phyloP scores from a whole-genome alignment of 2,888 invertebrate genomes.

The Microplitis manilae region DNA sequence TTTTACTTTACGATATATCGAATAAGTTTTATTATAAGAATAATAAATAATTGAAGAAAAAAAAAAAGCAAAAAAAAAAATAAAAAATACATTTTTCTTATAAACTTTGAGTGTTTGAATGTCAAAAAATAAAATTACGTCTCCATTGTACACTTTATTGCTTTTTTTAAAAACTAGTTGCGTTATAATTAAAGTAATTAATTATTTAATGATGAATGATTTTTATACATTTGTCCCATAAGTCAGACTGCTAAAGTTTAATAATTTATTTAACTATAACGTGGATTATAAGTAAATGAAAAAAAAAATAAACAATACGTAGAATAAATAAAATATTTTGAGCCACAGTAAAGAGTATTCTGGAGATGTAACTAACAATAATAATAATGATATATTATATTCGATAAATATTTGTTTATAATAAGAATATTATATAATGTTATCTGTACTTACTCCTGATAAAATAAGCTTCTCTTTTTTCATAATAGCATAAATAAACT shows the following conservation, averaged over 20 bases:
- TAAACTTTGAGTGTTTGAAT: constrained; percentile 25
- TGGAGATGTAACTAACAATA: constrained; percentile 49
- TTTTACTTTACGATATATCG: constrained; percentile 51
- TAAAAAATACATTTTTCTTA: constrained; percentile 34
- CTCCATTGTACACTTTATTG: constrained; percentile 48
- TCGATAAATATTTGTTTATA: constrained; percentile 55
- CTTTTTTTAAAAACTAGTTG: constrained; percentile 26
- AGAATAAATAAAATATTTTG: constrained; percentile 21
- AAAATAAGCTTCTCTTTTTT: constrained; percentile 14
- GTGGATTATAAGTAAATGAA: neutral
- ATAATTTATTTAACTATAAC: constrained; percentile 2
- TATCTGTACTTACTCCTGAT: constrained; percentile 26
- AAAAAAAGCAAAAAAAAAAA: constrained; percentile 19
- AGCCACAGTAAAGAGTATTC: constrained; percentile 45
- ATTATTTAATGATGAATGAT: constrained; percentile 18
- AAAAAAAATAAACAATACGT: constrained; percentile 17
- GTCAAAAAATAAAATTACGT: constrained; percentile 43
- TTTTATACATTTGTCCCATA: constrained; percentile 16
- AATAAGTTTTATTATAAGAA: constrained; percentile 48
- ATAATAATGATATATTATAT: constrained; percentile 40
- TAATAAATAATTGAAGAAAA: constrained; percentile 7
- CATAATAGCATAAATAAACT: neutral
- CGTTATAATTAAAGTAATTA: constrained; percentile 16
- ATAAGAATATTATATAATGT: constrained; percentile 39
- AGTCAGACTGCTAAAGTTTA: constrained; percentile 16